Evolutionary conservation across 37 sponge, comb jelly and placozoan species (phyloP).

Genomic region (Oopsacas minuta): DNA sequence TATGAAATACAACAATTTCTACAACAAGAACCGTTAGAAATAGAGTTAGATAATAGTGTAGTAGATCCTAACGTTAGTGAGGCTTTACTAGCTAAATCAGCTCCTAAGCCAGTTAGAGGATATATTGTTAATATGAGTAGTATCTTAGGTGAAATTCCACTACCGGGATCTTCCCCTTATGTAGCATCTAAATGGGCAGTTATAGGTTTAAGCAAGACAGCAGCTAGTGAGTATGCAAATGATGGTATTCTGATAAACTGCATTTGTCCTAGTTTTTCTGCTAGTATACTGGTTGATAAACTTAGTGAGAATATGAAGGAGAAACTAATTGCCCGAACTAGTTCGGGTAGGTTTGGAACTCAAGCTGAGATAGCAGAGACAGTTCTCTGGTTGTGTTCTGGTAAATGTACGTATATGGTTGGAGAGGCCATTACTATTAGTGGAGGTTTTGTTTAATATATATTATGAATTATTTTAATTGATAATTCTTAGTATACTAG

Average conservation of each 20-base stretch:
- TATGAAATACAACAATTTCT: background rate
- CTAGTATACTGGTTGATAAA: background rate
- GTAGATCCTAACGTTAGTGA: background rate
- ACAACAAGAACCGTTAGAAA: background rate
- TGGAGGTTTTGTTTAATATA: background rate
- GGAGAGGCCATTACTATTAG: background rate
- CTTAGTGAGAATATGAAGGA: background rate
- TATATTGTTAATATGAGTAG: background rate
- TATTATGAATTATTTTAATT: background rate
- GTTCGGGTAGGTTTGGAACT: background rate
- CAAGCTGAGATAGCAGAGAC: background rate
- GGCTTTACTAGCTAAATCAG: background rate
- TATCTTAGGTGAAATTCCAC: background rate
- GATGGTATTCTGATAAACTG: background rate
- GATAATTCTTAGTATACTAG: no score
- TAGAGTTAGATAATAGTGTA: background rate
- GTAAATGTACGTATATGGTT: background rate
- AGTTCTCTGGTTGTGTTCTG: conserved; percentile 2
- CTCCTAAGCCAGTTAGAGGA: background rate
- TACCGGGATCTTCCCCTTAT: background rate
- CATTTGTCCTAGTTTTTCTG: background rate
- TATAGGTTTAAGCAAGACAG: background rate
- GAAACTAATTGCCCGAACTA: background rate
- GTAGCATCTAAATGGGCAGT: conserved; percentile 14
- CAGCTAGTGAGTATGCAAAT: background rate